phyloP scores from a whole-genome alignment of 2,797 vertebrate species.

The Propithecus perrieri region DNA sequence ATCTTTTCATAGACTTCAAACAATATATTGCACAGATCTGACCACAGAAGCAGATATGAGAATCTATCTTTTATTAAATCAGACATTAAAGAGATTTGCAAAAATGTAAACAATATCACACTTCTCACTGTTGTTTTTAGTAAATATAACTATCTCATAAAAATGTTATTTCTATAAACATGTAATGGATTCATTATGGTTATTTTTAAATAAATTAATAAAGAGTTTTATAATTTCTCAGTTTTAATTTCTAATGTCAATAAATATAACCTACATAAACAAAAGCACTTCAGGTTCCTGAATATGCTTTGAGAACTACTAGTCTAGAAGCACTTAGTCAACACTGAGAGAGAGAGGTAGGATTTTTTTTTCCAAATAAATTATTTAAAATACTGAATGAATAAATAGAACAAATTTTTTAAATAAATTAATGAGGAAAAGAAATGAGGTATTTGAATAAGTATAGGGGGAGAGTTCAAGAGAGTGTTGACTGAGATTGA shows the following conservation, averaged over 20 bases:
- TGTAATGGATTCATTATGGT: background rate
- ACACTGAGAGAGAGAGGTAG: background rate
- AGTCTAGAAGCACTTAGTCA: background rate
- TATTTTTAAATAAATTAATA: conserved; percentile 3
- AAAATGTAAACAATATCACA: background rate
- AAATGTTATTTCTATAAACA: background rate
- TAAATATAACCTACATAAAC: background rate
- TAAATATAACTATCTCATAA: conserved; percentile 17
- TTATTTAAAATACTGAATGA: conserved; percentile 24
- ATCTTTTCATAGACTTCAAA: conserved; percentile 2
- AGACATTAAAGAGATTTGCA: background rate
- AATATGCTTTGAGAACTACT: background rate
- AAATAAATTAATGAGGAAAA: background rate
- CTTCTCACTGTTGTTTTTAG: background rate
- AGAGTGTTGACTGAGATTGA: background rate
- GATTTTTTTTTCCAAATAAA: conserved; percentile 31
- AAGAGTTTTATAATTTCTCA: background rate
- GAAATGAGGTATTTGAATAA: background rate
- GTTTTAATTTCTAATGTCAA: background rate
- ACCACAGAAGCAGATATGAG: background rate
- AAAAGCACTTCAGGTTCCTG: background rate
- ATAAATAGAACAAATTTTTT: background rate
- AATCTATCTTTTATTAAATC: background rate
- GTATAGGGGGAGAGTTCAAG: background rate
- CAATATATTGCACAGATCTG: background rate